Evolutionary conservation across 2,888 invertebrate genomes (phyloP).

Genomic region (Dicranocentrus wangi): DNA sequence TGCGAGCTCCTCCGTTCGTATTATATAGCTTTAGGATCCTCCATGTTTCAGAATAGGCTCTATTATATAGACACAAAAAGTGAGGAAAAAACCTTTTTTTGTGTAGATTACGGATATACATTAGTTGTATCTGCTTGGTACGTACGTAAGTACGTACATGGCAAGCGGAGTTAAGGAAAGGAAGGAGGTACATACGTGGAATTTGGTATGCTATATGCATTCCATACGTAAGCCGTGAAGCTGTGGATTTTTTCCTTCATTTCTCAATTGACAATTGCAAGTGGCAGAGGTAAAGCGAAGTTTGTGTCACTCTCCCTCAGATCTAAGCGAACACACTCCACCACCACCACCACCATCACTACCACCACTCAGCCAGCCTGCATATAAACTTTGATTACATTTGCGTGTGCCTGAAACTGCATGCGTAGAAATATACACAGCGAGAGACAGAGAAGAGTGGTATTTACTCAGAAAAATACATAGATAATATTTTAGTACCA

Average conservation of each 20-base stretch:
- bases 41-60: too few species aligned
- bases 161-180: too few species aligned
- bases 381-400: neutral
- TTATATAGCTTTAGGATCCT: too few species aligned
- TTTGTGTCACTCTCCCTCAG: conserved; percentile 23
- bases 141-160: conserved; percentile 12
- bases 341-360: neutral
- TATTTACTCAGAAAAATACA: too few species aligned
- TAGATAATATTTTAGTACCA: too few species aligned
- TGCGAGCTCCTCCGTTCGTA: neutral
- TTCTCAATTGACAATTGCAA: conserved; percentile 58
- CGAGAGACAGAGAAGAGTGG: too few species aligned
- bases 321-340: too few species aligned
- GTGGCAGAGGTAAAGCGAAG: conserved; percentile 24
- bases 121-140: neutral
- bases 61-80: conserved; percentile 22
- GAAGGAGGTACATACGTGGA: neutral
- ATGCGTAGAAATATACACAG: too few species aligned
- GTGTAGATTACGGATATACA: neutral
- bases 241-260: conserved; percentile 44
- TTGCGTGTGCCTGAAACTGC: neutral
- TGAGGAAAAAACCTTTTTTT: conserved; percentile 15
- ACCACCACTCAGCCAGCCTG: too few species aligned
- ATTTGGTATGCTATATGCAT: neutral
- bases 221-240: neutral